Base-by-base conservation (phyloP, 2,113 vertebrate genomes). In the Cranoglanis bouderius region DNA sequence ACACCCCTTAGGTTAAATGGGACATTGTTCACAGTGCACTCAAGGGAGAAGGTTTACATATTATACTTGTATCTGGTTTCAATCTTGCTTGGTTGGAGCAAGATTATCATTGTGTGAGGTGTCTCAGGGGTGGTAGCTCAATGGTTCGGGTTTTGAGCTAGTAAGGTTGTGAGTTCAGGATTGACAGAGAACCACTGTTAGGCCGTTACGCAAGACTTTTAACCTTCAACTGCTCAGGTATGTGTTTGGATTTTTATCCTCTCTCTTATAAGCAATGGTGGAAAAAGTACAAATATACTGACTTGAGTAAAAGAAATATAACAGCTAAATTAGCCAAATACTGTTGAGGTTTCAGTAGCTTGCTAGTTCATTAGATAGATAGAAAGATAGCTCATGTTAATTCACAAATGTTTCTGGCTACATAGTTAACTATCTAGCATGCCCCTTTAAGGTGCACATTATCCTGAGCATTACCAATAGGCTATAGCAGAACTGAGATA, bases 21-120 rank as follows among this genome's bases (percentile, higher is more conserved):
- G 49, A 63, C 67, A 65, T 67, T 85, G 83, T 67, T 43, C 40
- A 85, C 38, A 32, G 61, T 65, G 61, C 26, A n/a, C 77, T 80
- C 77, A 80, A 80, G 46, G 77, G 46, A 80, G 14, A n/a, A 51
- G 46, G 29, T 51, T 80, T 80, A 80, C 77, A 51, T 13, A n/a
- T 51, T 80, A 80, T 80, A n/a, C 26, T 3, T 84, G 61, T 84
- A 49, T 65, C 59, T 84, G 40, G 40, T 46, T 65, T 43, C 18
- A 32, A 32, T 84, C 59, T 65, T 46, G 59, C 14, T 65, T n/a
- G 29, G 57, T 84, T 84, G 14, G 82, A 84, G 38, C 43, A 84
- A 46, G 57, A 40, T 83, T 84, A n/a, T 14, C 59, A 40, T 19
- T 51, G 59, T 84, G 57, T 43, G 38, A 51, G 40, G 29, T 32